Conservation (phyloP, 2,113 vertebrate genomes). For the Rostratula benghalensis region DNA sequence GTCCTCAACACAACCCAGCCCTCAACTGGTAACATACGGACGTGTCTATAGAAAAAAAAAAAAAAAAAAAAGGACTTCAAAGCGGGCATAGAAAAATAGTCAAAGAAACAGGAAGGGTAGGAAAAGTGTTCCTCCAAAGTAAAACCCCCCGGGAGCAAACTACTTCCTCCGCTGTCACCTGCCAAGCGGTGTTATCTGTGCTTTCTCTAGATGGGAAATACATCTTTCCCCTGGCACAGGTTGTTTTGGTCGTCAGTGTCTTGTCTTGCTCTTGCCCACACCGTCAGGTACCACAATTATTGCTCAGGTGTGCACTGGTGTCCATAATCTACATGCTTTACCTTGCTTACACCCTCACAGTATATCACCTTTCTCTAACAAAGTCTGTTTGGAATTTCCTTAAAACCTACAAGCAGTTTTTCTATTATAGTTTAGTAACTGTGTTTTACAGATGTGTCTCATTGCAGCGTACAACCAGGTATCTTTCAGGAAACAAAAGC, state of each 20-base stretch:
- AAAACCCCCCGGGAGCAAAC: neutral
- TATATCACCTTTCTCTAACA: accelerated
- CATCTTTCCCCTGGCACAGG: neutral
- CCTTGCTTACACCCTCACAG: neutral
- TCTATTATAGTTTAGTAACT: neutral
- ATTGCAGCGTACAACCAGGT: neutral
- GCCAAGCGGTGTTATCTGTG: neutral
- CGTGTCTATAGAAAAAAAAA: accelerated
- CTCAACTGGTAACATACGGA: accelerated
- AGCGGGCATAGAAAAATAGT: accelerated
- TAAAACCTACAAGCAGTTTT: neutral
- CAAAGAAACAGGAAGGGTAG: neutral
- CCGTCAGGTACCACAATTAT: accelerated
- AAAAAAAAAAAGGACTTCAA: neutral
- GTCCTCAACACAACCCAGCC: neutral
- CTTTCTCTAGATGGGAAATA: neutral
- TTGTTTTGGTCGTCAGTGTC: neutral
- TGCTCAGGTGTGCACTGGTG: accelerated
- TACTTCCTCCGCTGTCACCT: neutral
- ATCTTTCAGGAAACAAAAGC: neutral
- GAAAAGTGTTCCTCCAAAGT: neutral
- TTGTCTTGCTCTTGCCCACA: neutral
- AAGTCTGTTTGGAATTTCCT: neutral
- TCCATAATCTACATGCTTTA: neutral
- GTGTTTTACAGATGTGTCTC: neutral